phyloP scores from a whole-genome alignment of 2,888 invertebrate genomes.

The Chymomyza fuscimana region DNA sequence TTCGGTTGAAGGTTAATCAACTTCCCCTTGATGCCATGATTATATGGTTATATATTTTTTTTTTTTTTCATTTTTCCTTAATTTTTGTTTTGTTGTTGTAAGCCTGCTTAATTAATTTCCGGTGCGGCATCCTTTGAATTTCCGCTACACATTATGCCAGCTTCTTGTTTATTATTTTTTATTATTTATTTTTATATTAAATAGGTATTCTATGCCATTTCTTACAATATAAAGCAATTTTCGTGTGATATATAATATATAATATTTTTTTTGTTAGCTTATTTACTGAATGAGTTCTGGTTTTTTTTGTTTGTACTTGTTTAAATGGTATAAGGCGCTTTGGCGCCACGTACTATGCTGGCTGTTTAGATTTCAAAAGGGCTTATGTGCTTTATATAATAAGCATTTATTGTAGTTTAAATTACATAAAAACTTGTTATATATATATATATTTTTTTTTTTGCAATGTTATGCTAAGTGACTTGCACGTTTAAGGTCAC shows the following conservation, averaged over 20 bases:
- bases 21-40: not conserved
- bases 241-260: not conserved
- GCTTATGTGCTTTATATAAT: conserved; percentile 1
- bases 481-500: not conserved
- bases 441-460: not conserved
- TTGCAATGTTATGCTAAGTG: not conserved
- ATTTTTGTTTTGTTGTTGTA: not conserved
- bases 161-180: not conserved
- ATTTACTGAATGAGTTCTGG: not conserved
- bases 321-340: not conserved
- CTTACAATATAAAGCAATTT: not conserved
- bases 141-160: not conserved
- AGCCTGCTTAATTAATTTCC: not conserved
- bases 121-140: not conserved
- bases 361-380: not conserved
- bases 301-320: not conserved
- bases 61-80: not conserved
- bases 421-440: not conserved
- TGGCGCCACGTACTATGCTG: not conserved
- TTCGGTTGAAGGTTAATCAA: conserved; percentile 41
- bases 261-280: not conserved
- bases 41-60: not conserved
- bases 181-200: not conserved
- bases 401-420: not conserved
- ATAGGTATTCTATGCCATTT: not conserved